Evolutionary conservation across 2,888 invertebrate species (phyloP).

Genomic region (Eristalis intricaria): DNA sequence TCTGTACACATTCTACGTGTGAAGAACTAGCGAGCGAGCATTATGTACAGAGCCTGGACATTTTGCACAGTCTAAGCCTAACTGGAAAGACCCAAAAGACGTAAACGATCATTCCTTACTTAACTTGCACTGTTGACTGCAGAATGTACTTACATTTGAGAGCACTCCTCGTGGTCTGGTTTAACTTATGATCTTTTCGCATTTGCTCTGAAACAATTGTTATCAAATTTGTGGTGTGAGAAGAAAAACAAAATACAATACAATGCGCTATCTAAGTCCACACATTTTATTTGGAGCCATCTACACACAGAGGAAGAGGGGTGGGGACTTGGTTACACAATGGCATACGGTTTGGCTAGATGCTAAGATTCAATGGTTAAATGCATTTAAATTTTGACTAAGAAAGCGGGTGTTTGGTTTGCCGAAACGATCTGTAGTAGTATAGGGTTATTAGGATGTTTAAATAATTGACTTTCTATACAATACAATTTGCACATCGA

Average conservation of each 20-base stretch:
- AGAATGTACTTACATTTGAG: constrained; percentile 48
- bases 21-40: background rate
- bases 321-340: background rate
- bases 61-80: background rate
- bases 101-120: background rate
- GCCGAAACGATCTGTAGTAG: too few species aligned
- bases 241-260: background rate
- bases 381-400: background rate
- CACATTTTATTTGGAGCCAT: constrained; percentile 7
- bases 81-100: background rate
- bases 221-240: background rate
- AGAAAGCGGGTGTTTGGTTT: background rate
- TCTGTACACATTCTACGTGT: background rate
- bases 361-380: background rate
- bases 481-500: constrained; percentile 70
- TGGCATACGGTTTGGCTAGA: background rate
- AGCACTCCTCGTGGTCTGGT: constrained; percentile 4
- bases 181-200: constrained; percentile 24
- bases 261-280: background rate
- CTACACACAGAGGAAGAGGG: background rate
- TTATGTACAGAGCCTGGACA: background rate
- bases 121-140: background rate
- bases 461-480: background rate
- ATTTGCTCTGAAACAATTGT: constrained; percentile 58
- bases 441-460: too few species aligned